phyloP scores from a whole-genome alignment of 2,113 vertebrate genomes.

The Pomatorhinus ruficollis region DNA sequence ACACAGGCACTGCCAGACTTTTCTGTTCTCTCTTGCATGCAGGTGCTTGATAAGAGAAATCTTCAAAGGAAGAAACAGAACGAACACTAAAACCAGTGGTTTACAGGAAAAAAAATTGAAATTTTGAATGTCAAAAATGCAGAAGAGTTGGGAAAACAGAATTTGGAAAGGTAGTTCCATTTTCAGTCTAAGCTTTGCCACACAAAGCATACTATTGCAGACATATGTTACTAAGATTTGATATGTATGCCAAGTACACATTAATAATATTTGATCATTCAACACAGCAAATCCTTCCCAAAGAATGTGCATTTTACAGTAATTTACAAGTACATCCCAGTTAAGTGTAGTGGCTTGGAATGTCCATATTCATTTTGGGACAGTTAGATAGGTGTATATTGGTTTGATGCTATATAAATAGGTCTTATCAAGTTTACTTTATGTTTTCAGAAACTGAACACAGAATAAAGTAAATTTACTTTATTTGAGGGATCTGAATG shows the following conservation, averaged over 20 bases:
- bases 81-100: neutral
- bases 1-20: neutral
- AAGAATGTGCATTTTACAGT: neutral
- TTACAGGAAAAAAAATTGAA: neutral
- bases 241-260: too few species aligned
- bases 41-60: neutral
- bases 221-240: fast-evolving
- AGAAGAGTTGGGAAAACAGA: neutral
- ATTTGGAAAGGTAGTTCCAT: neutral
- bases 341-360: neutral
- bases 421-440: neutral
- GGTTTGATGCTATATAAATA: neutral
- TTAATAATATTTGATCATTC: neutral
- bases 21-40: neutral
- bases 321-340: neutral
- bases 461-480: neutral
- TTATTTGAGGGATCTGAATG: neutral
- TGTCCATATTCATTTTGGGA: neutral
- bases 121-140: neutral
- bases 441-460: neutral
- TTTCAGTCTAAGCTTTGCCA: neutral
- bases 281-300: neutral
- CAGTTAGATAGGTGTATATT: neutral
- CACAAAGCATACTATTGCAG: neutral
- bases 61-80: neutral